Conservation (phyloP, 2,113 vertebrate genomes). For the Dipodomys spectabilis region DNA sequence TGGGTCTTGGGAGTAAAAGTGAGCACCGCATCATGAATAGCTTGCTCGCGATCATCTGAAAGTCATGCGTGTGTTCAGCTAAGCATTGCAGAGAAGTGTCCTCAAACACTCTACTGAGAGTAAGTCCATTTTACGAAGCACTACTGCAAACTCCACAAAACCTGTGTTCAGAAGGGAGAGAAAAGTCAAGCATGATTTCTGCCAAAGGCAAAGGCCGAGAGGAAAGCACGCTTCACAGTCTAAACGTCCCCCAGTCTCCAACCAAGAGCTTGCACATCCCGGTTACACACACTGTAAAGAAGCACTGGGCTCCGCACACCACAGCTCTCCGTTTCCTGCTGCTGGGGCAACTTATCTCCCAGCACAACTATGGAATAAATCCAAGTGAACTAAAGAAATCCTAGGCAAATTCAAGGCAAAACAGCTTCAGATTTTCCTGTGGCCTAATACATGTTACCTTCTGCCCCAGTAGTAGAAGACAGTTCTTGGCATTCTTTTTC, state of each 20-base stretch:
- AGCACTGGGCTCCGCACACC: not conserved
- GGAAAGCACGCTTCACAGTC: not conserved
- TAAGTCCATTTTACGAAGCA: not conserved
- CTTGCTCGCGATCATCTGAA: slow-evolving; percentile 15
- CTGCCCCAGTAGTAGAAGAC: not conserved
- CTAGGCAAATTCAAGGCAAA: slow-evolving; percentile 36
- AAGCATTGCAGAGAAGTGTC: not conserved
- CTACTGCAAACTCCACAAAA: not conserved
- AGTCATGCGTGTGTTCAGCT: not conserved
- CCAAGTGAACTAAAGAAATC: slow-evolving; percentile 7
- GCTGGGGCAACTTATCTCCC: not conserved
- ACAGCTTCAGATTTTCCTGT: slow-evolving; percentile 24
- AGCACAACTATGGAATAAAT: slow-evolving; percentile 29
- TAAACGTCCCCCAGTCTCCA: not conserved
- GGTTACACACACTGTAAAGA: not conserved
- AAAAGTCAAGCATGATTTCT: not conserved
- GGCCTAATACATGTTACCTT: not conserved
- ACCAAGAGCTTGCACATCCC: not conserved
- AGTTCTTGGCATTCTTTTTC: not conserved
- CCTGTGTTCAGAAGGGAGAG: not conserved
- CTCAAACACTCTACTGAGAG: not conserved
- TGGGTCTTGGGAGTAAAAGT: not conserved
- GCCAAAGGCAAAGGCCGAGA: not conserved
- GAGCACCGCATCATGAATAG: not conserved
- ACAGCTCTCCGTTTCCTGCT: not conserved